phyloP scores from a whole-genome alignment of 2,797 vertebrate genomes.

The Typhlichthys subterraneus region DNA sequence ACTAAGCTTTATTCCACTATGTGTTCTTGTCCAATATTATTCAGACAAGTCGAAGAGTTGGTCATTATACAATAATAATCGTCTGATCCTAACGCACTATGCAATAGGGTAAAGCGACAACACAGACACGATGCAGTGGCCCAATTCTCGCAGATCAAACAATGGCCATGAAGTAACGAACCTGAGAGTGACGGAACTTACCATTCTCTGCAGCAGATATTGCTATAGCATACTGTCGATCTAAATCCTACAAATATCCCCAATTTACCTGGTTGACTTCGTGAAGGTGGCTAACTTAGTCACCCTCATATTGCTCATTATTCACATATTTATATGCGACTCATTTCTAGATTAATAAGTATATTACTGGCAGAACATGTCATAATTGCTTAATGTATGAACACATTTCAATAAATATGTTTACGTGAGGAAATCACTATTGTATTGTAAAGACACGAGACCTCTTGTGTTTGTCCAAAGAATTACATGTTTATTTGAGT shows the following conservation, averaged over 20 bases:
- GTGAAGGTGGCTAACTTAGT: not conserved
- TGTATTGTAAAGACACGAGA: slow-evolving; percentile 28
- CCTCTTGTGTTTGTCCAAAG: slow-evolving; percentile 51
- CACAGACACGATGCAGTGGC: slow-evolving; percentile 34
- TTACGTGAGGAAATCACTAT: slow-evolving; percentile 10
- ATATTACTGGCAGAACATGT: not conserved
- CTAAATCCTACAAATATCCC: not conserved
- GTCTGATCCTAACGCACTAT: not conserved
- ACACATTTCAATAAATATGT: not conserved
- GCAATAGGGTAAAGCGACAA: slow-evolving; percentile 31
- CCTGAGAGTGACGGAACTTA: slow-evolving; percentile 22
- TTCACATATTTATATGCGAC: no score
- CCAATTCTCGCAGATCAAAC: slow-evolving; percentile 47
- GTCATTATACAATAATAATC: not conserved
- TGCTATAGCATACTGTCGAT: not conserved
- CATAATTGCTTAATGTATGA: not conserved
- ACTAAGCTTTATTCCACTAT: not conserved
- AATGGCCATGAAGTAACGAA: slow-evolving; percentile 42
- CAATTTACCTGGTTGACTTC: slow-evolving; percentile 2
- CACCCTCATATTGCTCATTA: no score
- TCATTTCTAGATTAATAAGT: no score
- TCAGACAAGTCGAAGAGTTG: not conserved
- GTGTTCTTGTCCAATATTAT: not conserved
- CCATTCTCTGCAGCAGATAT: slow-evolving; percentile 3
- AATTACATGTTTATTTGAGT: slow-evolving; percentile 34